These are phyloP conservation scores for Cataglyphis livida DNA, from an alignment of 2,888 invertebrate genomes.

Conservation along the genomic window DNA sequence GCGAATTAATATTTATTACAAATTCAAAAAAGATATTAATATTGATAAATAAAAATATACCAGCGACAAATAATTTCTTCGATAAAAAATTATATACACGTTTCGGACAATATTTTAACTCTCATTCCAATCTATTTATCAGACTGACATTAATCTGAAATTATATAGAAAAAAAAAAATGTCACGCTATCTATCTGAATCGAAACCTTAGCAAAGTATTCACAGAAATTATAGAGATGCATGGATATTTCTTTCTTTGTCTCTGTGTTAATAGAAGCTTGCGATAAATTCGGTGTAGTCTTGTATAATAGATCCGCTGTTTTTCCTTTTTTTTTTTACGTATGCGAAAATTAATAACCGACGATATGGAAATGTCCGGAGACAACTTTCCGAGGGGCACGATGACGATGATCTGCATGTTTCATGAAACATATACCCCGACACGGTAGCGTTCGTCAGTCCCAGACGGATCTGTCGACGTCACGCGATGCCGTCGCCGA, in stretches of 20 bases:
- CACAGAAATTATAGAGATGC: not conserved
- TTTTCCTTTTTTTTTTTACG: not conserved
- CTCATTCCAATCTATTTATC: not conserved
- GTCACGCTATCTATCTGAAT: not conserved
- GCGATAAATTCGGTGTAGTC: not conserved
- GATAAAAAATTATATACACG: not conserved
- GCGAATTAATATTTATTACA: not conserved
- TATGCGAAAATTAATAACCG: conserved; percentile 15
- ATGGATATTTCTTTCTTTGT: not conserved
- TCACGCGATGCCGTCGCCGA: conserved; percentile 71
- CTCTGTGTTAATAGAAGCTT: not conserved
- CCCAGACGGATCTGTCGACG: conserved; percentile 72
- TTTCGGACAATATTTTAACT: not conserved
- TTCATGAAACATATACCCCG: conserved; percentile 42
- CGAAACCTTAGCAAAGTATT: not conserved
- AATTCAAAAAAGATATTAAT: not conserved
- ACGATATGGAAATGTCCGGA: conserved; percentile 46
- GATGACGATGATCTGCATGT: conserved; percentile 54
- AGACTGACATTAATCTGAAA: not conserved
- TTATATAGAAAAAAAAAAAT: not conserved
- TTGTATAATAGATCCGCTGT: not conserved
- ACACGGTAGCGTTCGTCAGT: conserved; percentile 65
- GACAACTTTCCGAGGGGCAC: conserved; percentile 43
- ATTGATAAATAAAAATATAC: not conserved
- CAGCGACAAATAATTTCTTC: not conserved